Evolutionary conservation across 2,888 invertebrate genomes (phyloP).

Genomic region (Dryadula phaetusa): DNA sequence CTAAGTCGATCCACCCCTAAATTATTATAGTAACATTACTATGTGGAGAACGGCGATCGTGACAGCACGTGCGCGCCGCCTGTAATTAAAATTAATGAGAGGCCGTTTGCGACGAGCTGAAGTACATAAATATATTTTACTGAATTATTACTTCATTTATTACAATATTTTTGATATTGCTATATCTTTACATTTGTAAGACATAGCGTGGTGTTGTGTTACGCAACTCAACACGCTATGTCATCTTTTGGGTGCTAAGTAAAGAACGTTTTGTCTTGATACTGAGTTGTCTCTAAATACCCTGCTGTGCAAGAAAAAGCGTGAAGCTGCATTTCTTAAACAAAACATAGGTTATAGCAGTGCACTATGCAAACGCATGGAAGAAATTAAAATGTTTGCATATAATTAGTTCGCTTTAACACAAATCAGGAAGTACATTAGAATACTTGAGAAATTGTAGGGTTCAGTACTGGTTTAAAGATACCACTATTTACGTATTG

Average conservation of each 20-base stretch:
- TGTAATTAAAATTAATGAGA: conserved; percentile 72
- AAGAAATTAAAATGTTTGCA: conserved; percentile 44
- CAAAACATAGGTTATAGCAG: conserved; percentile 16
- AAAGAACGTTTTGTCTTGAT: too few species aligned
- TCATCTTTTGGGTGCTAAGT: too few species aligned
- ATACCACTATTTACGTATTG: conserved; percentile 6
- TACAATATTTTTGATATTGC: too few species aligned
- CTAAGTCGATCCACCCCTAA: conserved; percentile 1
- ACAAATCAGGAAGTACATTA: conserved; percentile 40
- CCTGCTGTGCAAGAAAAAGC: too few species aligned
- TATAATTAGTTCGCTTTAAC: conserved; percentile 36
- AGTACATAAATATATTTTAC: conserved; percentile 16
- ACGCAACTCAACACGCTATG: too few species aligned
- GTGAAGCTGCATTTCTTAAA: too few species aligned
- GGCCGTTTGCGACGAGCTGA: conserved; percentile 33
- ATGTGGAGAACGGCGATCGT: conserved; percentile 44
- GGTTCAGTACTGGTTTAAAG: conserved; percentile 24
- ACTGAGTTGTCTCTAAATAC: too few species aligned
- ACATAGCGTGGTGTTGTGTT: too few species aligned
- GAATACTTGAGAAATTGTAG: conserved; percentile 37
- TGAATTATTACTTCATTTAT: not conserved
- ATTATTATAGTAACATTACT: conserved; percentile 26
- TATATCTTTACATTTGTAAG: too few species aligned
- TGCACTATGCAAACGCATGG: conserved; percentile 38
- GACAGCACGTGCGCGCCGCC: conserved; percentile 52